These are phyloP conservation scores for Pyrrhia umbra DNA, from an alignment of 2,888 invertebrate genomes.

Conservation along the genomic window DNA sequence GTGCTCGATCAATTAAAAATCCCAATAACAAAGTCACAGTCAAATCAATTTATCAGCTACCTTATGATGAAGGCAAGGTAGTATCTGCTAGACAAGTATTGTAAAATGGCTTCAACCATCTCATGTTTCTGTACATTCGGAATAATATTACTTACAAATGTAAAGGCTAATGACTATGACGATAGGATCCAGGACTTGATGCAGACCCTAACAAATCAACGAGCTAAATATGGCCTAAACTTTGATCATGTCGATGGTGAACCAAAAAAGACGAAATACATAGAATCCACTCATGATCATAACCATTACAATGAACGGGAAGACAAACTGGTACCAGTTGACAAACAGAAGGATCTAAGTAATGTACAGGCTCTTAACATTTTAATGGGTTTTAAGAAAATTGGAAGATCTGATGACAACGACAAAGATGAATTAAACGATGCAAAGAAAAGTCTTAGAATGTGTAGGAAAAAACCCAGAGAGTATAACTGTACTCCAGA, in stretches of 20 bases:
- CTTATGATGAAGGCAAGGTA: neutral
- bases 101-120: conserved; percentile 17
- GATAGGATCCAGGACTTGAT: neutral
- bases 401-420: neutral
- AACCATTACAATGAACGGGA: neutral
- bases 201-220: conserved; percentile 13
- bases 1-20: conserved; percentile 17
- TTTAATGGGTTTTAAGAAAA: neutral
- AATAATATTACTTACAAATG: conserved; percentile 9
- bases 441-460: conserved; percentile 13
- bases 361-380: neutral
- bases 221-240: conserved; percentile 12
- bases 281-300: neutral
- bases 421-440: neutral
- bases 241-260: conserved; percentile 15
- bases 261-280: neutral
- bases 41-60: conserved; percentile 4
- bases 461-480: conserved; percentile 22
- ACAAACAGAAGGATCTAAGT: neutral
- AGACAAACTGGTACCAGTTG: neutral
- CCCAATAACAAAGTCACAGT: conserved; percentile 10
- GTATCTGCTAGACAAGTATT: neutral
- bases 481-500: neutral
- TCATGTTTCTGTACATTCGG: conserved; percentile 11
- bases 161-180: neutral